Percentiles rank a stretch among this genome's conserved stretches.
Evolutionary conservation across 2,888 invertebrate genomes (phyloP).

Genomic region (Leistus spinibarbis): DNA sequence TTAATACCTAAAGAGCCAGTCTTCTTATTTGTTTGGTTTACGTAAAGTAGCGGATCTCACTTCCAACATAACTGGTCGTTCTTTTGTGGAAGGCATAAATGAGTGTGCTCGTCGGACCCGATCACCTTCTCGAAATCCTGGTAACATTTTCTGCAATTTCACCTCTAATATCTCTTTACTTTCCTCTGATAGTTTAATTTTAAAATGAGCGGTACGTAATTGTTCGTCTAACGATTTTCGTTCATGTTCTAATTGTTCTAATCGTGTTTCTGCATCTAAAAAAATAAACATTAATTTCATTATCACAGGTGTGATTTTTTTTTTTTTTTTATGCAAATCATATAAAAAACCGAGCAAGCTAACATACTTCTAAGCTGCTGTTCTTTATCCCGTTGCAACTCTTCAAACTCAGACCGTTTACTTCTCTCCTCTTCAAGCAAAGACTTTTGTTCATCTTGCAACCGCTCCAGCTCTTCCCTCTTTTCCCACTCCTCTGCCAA

Average conservation of each 20-base stretch:
- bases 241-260: slow-evolving; percentile 74
- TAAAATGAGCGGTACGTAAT: slow-evolving; percentile 70
- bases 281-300: slow-evolving; percentile 40
- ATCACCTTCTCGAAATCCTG: slow-evolving; percentile 64
- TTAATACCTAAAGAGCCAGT: not conserved
- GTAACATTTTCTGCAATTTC: slow-evolving; percentile 61
- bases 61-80: slow-evolving; percentile 58
- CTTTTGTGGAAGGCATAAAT: slow-evolving; percentile 71
- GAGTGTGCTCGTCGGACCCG: slow-evolving; percentile 70
- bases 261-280: slow-evolving; percentile 72
- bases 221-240: slow-evolving; percentile 72
- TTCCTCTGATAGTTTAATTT: slow-evolving; percentile 71
- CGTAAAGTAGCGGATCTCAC: slow-evolving; percentile 53
- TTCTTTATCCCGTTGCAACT: slow-evolving; percentile 73
- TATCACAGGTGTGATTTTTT: not conserved
- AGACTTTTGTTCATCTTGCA: slow-evolving; percentile 78
- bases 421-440: slow-evolving; percentile 75
- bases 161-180: slow-evolving; percentile 65
- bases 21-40: slow-evolving; percentile 42
- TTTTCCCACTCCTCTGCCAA: slow-evolving; percentile 85
- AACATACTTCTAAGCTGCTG: slow-evolving; percentile 67
- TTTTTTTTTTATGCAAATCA: not conserved
- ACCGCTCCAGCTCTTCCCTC: slow-evolving; percentile 76
- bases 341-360: not conserved
- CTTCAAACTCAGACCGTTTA: slow-evolving; percentile 77